Conservation (phyloP, 2,888 invertebrate species). For the Drosophila tripunctata region DNA sequence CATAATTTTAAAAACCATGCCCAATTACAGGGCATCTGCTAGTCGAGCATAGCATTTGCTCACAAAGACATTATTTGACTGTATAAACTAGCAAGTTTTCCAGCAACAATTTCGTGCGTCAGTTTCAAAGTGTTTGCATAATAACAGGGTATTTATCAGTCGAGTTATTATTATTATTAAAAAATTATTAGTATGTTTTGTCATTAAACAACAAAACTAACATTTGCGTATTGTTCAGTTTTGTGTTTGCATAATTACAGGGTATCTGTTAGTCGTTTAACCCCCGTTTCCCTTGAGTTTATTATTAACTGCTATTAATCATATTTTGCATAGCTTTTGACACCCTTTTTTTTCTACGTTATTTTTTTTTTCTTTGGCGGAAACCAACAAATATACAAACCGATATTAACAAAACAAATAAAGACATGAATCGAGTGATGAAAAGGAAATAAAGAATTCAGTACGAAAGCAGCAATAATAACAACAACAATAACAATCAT, state of each 20-base stretch:
- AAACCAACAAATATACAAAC: slow-evolving; percentile 13
- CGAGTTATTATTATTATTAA: too few relatives aligned
- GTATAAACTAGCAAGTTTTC: too few relatives aligned
- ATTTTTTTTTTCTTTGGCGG: too few relatives aligned
- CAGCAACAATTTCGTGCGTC: too few relatives aligned
- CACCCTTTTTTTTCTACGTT: too few relatives aligned
- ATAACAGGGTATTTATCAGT: not conserved
- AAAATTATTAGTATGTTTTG: too few relatives aligned
- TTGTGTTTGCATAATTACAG: not conserved
- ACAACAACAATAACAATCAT: not conserved
- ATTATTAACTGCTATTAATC: slow-evolving; percentile 12
- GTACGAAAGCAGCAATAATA: not conserved
- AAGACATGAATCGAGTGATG: not conserved
- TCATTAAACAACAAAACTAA: too few relatives aligned
- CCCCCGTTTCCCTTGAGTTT: not conserved
- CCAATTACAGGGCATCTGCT: not conserved
- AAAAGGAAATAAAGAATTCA: slow-evolving; percentile 14
- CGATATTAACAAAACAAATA: slow-evolving; percentile 24
- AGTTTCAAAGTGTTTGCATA: not conserved
- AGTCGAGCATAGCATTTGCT: not conserved
- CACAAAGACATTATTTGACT: too few relatives aligned
- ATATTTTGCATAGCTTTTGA: slow-evolving; percentile 32
- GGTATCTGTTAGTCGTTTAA: not conserved
- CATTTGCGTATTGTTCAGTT: not conserved
- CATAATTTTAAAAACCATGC: not conserved